Evolutionary conservation across 1,140 invertebrate species (phyloP).

Genomic region (Lucilia cuprina): DNA sequence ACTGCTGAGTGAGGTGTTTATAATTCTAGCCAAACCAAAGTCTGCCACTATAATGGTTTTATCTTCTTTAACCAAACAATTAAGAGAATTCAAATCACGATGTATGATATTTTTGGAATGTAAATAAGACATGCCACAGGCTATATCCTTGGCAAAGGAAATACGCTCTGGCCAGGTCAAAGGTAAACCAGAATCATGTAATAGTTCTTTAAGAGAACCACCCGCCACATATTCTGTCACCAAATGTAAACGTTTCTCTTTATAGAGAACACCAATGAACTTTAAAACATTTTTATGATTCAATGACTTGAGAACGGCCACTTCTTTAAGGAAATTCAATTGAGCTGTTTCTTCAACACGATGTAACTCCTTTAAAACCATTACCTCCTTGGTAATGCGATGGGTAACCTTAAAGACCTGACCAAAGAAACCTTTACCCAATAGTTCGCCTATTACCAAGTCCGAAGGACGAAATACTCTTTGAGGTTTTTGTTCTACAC

Average conservation of each 20-base stretch:
- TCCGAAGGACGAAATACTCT: constrained; percentile 90
- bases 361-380: constrained; percentile 95
- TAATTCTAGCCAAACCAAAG: constrained; percentile 91
- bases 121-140: constrained; percentile 91
- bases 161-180: constrained; percentile 85
- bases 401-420: constrained; percentile 92
- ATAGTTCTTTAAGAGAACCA: constrained; percentile 85
- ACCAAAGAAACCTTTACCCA: constrained; percentile 94
- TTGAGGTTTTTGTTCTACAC: constrained; percentile 75
- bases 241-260: constrained; percentile 88
- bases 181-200: constrained; percentile 67
- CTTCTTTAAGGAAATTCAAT: constrained; percentile 93
- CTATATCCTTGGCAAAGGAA: constrained; percentile 88
- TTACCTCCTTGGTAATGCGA: constrained; percentile 86
- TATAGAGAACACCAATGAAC: constrained; percentile 93
- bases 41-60: constrained; percentile 92
- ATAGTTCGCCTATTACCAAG: constrained; percentile 82
- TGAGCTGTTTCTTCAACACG: constrained; percentile 93
- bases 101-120: constrained; percentile 96
- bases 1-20: constrained; percentile 66
- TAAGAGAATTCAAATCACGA: constrained; percentile 95
- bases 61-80: constrained; percentile 91
- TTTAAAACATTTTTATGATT: constrained; percentile 89
- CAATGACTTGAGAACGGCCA: constrained; percentile 85
- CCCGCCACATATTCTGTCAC: constrained; percentile 92